A percentile compares a stretch with the other conserved stretches of the same genome.
phyloP scores from a whole-genome alignment of 2,797 vertebrate species.

The Micropoecilia bifurca region DNA sequence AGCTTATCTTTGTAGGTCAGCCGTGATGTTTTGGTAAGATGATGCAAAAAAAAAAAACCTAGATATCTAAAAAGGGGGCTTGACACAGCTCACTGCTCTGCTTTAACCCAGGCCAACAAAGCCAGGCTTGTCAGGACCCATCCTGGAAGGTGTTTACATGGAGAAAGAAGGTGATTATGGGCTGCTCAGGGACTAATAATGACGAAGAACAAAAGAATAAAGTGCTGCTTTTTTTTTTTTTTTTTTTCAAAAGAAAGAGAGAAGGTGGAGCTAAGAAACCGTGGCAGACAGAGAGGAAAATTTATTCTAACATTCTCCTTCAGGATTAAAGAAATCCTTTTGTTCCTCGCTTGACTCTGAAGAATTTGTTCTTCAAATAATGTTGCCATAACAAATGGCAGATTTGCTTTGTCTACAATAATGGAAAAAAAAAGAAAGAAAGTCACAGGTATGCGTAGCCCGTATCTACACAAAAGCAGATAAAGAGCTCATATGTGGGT shows the following conservation, averaged over 20 bases:
- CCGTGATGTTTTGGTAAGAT: constrained; percentile 18
- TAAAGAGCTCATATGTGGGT: constrained; percentile 56
- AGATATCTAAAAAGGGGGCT: constrained; percentile 25
- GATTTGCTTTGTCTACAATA: constrained; percentile 70
- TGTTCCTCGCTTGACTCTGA: constrained; percentile 1
- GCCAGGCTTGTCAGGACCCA: constrained; percentile 70
- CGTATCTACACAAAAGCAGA: constrained; percentile 45
- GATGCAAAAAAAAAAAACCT: neutral
- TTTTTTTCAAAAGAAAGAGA: neutral
- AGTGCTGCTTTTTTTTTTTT: neutral
- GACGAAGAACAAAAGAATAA: constrained; percentile 20
- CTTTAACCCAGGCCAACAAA: constrained; percentile 51
- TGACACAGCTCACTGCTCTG: constrained; percentile 43
- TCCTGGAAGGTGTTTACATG: constrained; percentile 50
- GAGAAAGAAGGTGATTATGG: constrained; percentile 18
- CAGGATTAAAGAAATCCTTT: constrained; percentile 6
- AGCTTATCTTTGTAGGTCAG: constrained; percentile 13
- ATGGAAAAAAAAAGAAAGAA: constrained; percentile 19
- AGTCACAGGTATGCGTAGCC: constrained; percentile 49
- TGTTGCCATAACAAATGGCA: constrained; percentile 54
- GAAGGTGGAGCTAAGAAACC: neutral
- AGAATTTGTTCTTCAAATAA: constrained; percentile 22
- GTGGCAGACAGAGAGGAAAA: neutral
- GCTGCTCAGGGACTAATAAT: neutral
- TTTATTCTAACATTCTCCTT: neutral